Conservation (phyloP, 2,797 vertebrate species). For the Pipistrellus pygmaeus region DNA sequence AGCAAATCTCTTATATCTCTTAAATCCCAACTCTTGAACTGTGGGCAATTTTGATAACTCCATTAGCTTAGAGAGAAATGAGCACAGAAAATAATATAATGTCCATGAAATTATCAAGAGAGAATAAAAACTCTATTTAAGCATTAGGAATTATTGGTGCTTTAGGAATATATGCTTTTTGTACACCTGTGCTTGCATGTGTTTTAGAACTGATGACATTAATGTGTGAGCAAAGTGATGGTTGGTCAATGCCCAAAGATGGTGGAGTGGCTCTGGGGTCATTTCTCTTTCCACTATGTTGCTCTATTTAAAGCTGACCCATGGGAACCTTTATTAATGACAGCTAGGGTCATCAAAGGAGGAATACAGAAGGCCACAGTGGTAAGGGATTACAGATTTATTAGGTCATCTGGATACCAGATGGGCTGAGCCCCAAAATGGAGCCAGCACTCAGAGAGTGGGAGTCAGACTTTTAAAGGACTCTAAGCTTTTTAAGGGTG, state of each 20-base stretch:
- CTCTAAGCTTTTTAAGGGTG: no score
- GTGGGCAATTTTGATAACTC: not conserved
- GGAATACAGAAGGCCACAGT: no score
- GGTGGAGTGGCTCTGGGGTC: not conserved
- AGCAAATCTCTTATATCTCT: not conserved
- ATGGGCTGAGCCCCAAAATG: no score
- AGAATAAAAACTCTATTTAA: not conserved
- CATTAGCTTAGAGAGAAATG: not conserved
- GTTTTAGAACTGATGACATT: not conserved
- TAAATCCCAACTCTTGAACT: conserved; percentile 19
- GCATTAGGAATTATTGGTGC: not conserved
- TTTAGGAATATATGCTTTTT: conserved; percentile 43
- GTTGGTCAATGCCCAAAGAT: not conserved
- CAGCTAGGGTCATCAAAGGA: no score
- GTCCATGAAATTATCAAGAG: not conserved
- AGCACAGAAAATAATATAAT: not conserved
- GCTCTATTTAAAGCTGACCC: conserved; percentile 8
- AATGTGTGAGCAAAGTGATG: not conserved
- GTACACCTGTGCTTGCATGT: not conserved
- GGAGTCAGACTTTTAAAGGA: no score
- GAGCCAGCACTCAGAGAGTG: no score
- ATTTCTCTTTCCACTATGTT: not conserved
- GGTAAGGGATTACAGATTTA: no score
- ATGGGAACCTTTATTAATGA: not conserved
- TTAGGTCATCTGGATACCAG: no score